Evolutionary conservation across 30 jellyfish, hydroid and myxozoan genomes (phyloP), one percentile per base, ranked within the genome.

Genomic region (Calvadosia cruxmelitensis): DNA sequence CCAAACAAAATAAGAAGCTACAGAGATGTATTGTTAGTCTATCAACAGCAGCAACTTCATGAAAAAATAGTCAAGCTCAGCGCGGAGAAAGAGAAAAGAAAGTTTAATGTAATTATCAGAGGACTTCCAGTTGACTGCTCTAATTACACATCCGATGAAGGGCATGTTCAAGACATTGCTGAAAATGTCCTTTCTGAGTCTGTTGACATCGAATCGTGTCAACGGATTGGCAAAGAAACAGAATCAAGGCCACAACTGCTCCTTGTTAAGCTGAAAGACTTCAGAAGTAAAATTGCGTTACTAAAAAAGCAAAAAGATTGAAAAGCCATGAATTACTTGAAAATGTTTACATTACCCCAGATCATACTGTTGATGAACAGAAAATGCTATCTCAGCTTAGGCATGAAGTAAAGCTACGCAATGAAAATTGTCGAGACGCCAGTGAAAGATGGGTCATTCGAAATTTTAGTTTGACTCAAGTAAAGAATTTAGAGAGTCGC

Each of bases 401-500:
- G 10, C 15, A 10, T 10, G 57, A 42, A 42, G 10, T 10, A 10
- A 42, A 42, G 20, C 20, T 20, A 42, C 10, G 57, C 15, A 42
- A 42, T 42, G 15, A 42, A 42, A 42, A 42, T 42, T 10, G 10
- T 5, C 10, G 20, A 5, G 57, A 42, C 10, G 57, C 57, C 10
- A 20, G 57, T 42, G 57, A 42, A 5, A 42, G 57, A 20, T 42
- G 57, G 57, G 57, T 42, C 57, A 42, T 42, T 42, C 57, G 57
- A 5, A 42, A 42, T 20, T 42, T 42, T 20, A 42, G 20, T 20
- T 5, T 42, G 10, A 20, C 20, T 20, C 57, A 42, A 42, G 20
- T 42, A 10, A 42, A 42, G n/a, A n/a, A n/a, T n/a, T n/a, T n/a
- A n/a, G n/a, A n/a, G n/a, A n/a, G n/a, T n/a, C n/a, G n/a, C n/a